These are phyloP conservation scores for Amblyteles armatorius DNA, from an alignment of 2,888 invertebrate genomes.

Conservation along the genomic window DNA sequence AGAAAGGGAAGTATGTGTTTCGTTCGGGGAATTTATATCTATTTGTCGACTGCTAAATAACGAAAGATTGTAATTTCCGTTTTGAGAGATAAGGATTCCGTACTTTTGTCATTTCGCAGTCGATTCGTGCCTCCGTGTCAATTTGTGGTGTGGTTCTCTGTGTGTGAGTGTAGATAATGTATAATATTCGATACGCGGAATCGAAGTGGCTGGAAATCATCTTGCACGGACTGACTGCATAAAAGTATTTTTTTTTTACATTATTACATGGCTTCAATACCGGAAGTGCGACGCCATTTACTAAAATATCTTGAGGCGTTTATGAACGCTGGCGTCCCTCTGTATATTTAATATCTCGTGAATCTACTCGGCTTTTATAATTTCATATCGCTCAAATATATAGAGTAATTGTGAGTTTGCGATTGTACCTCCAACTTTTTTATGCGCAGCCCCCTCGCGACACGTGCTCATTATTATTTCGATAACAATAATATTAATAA, in stretches of 20 bases:
- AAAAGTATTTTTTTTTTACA: conserved; percentile 46
- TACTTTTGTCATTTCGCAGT: background rate
- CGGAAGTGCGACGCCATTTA: conserved; percentile 60
- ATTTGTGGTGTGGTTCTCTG: conserved; percentile 25
- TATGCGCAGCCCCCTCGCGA: conserved; percentile 49
- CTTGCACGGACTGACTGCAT: conserved; percentile 61
- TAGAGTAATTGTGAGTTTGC: conserved; percentile 49
- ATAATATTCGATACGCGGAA: conserved; percentile 56
- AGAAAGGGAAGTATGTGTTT: conserved; percentile 47
- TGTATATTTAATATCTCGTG: conserved; percentile 28
- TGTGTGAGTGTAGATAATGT: conserved; percentile 31
- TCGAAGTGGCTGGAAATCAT: conserved; percentile 57
- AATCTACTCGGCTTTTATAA: conserved; percentile 29
- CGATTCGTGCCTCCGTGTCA: conserved; percentile 7
- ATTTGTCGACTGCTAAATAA: conserved; percentile 1
- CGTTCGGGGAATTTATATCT: conserved; percentile 33
- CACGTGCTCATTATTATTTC: conserved; percentile 50
- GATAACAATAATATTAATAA: conserved; percentile 35
- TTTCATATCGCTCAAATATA: conserved; percentile 28
- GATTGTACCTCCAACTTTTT: conserved; percentile 59
- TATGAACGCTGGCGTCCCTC: conserved; percentile 53
- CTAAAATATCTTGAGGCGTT: conserved; percentile 58
- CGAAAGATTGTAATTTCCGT: conserved; percentile 3
- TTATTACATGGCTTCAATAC: conserved; percentile 59
- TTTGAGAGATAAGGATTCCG: background rate